A percentile compares a stretch with the other conserved stretches of the same genome.
These are phyloP conservation scores for Chouioia cunea DNA, from an alignment of 2,888 invertebrate species.

Conservation along the genomic window DNA sequence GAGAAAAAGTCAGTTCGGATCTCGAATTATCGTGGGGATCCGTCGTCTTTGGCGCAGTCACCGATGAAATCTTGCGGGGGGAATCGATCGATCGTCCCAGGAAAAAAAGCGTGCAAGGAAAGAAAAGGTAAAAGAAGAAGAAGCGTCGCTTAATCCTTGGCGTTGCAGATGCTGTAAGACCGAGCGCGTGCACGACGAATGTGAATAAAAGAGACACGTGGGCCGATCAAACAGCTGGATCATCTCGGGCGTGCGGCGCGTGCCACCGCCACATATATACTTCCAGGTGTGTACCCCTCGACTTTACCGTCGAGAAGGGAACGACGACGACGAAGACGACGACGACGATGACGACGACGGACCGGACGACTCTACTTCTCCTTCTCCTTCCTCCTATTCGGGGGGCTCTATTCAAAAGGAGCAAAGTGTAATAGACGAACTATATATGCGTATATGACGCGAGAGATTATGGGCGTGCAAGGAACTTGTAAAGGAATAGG, in stretches of 20 bases:
- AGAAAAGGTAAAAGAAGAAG: constrained; percentile 6
- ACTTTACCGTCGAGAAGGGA: constrained; percentile 3
- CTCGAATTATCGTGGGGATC: background rate
- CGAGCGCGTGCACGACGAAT: constrained; percentile 31
- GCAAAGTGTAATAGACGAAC: constrained; percentile 12
- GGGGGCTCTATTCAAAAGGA: background rate
- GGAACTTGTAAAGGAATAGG: too few relatives aligned
- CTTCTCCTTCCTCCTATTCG: too few relatives aligned
- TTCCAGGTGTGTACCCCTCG: constrained; percentile 38
- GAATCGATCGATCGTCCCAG: constrained; percentile 36
- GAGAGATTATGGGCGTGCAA: background rate
- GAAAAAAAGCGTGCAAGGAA: background rate
- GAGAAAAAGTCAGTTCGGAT: constrained; percentile 19
- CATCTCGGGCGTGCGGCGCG: constrained; percentile 52
- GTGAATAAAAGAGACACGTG: constrained; percentile 54
- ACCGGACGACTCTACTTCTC: too few relatives aligned
- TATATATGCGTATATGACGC: constrained; percentile 5
- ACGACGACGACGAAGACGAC: background rate
- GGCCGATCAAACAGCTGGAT: constrained; percentile 68
- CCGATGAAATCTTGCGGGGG: constrained; percentile 37
- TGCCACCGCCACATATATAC: constrained; percentile 15
- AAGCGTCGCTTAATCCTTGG: constrained; percentile 18
- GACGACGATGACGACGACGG: background rate
- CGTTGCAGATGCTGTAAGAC: constrained; percentile 15
- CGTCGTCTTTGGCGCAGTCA: constrained; percentile 17